Evolutionary conservation across 1,140 invertebrate species (phyloP).

Genomic region (Heliconius hewitsoni): DNA sequence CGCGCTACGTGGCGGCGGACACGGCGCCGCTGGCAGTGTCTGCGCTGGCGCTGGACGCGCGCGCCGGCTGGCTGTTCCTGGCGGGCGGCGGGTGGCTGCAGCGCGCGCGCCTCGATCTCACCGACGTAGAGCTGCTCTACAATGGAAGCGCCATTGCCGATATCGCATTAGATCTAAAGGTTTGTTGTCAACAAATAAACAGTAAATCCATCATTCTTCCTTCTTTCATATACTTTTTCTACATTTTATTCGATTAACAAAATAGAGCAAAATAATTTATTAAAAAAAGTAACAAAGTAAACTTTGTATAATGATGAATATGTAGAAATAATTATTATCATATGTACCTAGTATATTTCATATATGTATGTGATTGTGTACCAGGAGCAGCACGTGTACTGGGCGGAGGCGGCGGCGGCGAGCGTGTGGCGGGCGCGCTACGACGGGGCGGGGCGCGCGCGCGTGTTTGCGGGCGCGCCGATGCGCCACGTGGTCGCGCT

Average conservation of each 20-base stretch:
- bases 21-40: conserved; percentile 62
- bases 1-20: conserved; percentile 83
- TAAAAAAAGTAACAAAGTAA: no score
- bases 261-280: no score
- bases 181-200: conserved; percentile 34
- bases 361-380: no score
- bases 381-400: conserved; percentile 91
- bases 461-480: conserved; percentile 87
- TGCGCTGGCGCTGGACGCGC: conserved; percentile 85
- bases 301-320: no score
- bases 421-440: conserved; percentile 86
- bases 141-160: conserved; percentile 82
- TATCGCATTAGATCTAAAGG: conserved; percentile 83
- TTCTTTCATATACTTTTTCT: no score
- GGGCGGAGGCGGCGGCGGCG: conserved; percentile 94
- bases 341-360: no score
- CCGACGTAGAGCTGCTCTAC: conserved; percentile 90
- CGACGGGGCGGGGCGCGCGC: conserved; percentile 88
- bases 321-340: no score
- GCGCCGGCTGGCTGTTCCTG: conserved; percentile 85
- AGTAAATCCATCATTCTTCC: not conserved
- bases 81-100: conserved; percentile 83
- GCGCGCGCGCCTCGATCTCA: conserved; percentile 87
- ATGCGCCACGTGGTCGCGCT: conserved; percentile 83
- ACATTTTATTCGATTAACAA: no score